Evolutionary conservation across 2,888 invertebrate species (phyloP).

Genomic region (Ferrisia virgata): DNA sequence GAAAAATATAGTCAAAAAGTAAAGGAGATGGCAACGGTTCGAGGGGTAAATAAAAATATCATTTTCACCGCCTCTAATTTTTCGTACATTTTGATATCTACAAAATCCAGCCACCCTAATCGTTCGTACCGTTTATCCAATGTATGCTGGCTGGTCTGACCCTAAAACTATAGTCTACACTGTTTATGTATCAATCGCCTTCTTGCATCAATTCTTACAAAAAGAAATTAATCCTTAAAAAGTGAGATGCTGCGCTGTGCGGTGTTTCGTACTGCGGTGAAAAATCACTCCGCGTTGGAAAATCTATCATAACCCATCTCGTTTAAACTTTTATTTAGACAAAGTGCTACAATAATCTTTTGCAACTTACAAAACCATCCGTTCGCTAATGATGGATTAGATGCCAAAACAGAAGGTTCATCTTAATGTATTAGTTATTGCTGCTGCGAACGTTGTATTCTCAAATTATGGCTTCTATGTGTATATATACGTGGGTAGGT

Average conservation of each 20-base stretch:
- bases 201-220: not conserved
- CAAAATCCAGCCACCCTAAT: not conserved
- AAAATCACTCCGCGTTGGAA: not conserved
- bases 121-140: not conserved
- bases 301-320: slow-evolving; percentile 30
- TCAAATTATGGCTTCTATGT: not conserved
- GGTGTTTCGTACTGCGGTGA: not conserved
- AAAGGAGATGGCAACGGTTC: too few species aligned
- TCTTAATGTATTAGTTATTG: slow-evolving; percentile 25
- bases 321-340: slow-evolving; percentile 30
- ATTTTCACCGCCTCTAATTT: not conserved
- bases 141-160: not conserved
- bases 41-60: not conserved
- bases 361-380: slow-evolving; percentile 7
- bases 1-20: too few species aligned
- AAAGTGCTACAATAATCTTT: slow-evolving; percentile 29
- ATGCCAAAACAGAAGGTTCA: slow-evolving; percentile 30
- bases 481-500: too few species aligned
- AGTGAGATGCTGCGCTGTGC: too few species aligned
- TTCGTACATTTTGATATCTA: not conserved
- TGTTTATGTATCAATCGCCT: too few species aligned
- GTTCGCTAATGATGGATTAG: slow-evolving; percentile 26
- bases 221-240: slow-evolving; percentile 16
- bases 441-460: not conserved
- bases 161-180: too few species aligned